Conservation (phyloP, 2,888 invertebrate species). For the Heliconius sara region DNA sequence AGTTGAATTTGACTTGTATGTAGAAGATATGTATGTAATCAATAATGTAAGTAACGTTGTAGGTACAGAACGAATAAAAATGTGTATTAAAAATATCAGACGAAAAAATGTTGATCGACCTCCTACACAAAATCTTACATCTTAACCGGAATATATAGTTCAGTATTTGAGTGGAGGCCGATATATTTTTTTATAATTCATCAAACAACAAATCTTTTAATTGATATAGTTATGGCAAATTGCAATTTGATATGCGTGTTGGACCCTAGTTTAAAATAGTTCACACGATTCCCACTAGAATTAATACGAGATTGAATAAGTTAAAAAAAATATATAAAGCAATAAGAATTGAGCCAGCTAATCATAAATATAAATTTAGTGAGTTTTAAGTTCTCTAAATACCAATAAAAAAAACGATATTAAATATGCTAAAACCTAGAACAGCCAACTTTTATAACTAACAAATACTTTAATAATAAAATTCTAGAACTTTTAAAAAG, state of each 20-base stretch:
- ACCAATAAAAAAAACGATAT: not conserved
- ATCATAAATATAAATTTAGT: too few species aligned
- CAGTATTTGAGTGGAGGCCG: not conserved
- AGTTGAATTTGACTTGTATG: not conserved
- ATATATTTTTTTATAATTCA: not conserved
- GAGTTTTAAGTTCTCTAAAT: too few species aligned
- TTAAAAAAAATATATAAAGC: too few species aligned
- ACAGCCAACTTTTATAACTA: not conserved
- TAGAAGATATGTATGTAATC: not conserved
- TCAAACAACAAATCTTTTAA: constrained; percentile 22
- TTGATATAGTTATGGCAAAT: constrained; percentile 36
- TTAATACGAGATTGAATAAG: not conserved
- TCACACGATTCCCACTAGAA: not conserved
- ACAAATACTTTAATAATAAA: not conserved
- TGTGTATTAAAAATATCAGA: not conserved
- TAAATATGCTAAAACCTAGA: not conserved
- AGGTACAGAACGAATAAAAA: not conserved
- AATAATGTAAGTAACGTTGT: not conserved
- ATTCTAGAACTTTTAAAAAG: too few species aligned
- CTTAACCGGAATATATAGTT: not conserved
- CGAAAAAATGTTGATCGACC: not conserved
- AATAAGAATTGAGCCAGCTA: too few species aligned
- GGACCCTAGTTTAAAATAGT: constrained; percentile 13
- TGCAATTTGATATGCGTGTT: constrained; percentile 29
- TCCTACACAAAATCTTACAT: not conserved